Conservation (phyloP, 2,888 invertebrate genomes). For the Sisyra nigra region DNA sequence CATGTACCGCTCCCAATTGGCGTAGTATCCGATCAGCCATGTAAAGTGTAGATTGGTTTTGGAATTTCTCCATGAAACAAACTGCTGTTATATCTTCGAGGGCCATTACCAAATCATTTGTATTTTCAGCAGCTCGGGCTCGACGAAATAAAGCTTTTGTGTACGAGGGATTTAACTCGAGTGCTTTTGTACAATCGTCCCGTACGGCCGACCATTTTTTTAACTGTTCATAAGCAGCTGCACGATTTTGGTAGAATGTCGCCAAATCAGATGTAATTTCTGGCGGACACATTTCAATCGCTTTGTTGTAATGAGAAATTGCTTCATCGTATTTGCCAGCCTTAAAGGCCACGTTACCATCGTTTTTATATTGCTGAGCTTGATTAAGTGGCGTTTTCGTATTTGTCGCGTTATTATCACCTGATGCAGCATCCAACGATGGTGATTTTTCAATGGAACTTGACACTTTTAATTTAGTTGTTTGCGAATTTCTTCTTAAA, state of each 20-base stretch:
- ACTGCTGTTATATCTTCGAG: conserved; percentile 88
- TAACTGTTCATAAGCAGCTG: conserved; percentile 86
- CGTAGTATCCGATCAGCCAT: conserved; percentile 82
- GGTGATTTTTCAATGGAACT: conserved; percentile 37
- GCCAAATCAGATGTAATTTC: conserved; percentile 60
- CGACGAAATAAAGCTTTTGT: conserved; percentile 75
- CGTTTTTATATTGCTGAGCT: conserved; percentile 67
- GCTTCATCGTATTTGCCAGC: conserved; percentile 83
- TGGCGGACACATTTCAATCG: conserved; percentile 76
- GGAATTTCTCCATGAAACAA: conserved; percentile 79
- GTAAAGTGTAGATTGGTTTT: conserved; percentile 60
- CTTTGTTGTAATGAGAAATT: conserved; percentile 75
- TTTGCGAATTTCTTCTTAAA: conserved; percentile 36
- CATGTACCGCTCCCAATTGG: conserved; percentile 58
- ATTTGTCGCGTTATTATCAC: conserved; percentile 34
- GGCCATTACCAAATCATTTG: conserved; percentile 61
- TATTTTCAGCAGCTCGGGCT: conserved; percentile 67
- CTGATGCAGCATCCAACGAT: conserved; percentile 30
- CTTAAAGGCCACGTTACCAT: conserved; percentile 78
- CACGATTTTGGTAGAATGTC: conserved; percentile 90
- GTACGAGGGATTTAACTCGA: conserved; percentile 72
- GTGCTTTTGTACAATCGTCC: conserved; percentile 71
- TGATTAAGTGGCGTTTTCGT: conserved; percentile 45
- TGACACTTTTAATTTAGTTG: conserved; percentile 30
- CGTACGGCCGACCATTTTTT: conserved; percentile 73